Percentiles rank a stretch among this genome's conserved stretches.
These are phyloP conservation scores for Mycalesis mineus DNA, from an alignment of 2,888 invertebrate genomes.

Conservation along the genomic window DNA sequence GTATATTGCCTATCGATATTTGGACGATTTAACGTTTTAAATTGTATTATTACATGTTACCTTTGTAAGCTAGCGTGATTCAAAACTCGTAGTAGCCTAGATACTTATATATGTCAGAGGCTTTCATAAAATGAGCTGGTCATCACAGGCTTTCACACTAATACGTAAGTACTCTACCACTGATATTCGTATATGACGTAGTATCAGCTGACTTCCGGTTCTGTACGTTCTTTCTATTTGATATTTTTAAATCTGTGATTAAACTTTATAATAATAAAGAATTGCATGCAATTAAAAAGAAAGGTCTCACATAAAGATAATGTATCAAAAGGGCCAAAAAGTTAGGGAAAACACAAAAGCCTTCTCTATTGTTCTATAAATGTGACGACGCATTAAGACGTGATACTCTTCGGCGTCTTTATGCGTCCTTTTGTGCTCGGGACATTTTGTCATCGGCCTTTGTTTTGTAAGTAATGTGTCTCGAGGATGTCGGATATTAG, in stretches of 20 bases:
- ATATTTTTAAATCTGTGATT: neutral
- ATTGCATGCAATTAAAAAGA: neutral
- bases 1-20: no score
- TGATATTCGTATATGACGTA: no score
- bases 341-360: conserved; percentile 18
- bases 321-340: conserved; percentile 10
- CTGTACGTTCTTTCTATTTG: no score
- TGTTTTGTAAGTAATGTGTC: conserved; percentile 63
- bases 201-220: no score
- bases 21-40: no score
- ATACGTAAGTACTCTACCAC: no score
- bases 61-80: no score
- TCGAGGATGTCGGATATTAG: conserved; percentile 42
- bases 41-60: no score
- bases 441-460: conserved; percentile 66
- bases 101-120: no score
- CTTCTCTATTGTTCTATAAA: conserved; percentile 20
- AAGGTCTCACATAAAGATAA: neutral
- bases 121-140: no score
- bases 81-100: no score
- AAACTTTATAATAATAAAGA: neutral
- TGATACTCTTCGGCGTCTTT: conserved; percentile 17
- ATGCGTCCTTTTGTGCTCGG: conserved; percentile 42
- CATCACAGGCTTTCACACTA: no score
- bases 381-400: conserved; percentile 19